Base-by-base conservation (phyloP, 2,888 invertebrate genomes). In the Mantis religiosa region DNA sequence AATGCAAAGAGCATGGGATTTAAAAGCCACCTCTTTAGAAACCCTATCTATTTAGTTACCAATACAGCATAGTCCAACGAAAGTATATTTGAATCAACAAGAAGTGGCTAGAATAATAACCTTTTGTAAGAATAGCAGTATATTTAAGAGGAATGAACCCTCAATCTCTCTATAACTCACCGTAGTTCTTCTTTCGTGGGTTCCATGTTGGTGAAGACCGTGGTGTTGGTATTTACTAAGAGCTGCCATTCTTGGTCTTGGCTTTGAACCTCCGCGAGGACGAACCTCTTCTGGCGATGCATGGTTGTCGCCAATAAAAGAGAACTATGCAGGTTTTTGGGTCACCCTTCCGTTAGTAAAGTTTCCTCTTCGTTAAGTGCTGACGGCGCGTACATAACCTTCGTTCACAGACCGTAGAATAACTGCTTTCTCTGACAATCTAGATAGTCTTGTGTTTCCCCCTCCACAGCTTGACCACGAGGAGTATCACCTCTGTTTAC, bases 241-340 rank as follows among this genome's bases (percentile, higher is more conserved):
- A 87, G 82, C 30, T 82, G 8, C 87, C 87, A 87, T 34, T 87
- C 87, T n/a, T 87, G 82, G 1, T 87, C 82, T 20, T 87, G 71
- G 28, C 87, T 87, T 82, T 30, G 82, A 82, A 87, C 28, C 41
- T 87, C 87, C 20, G 87, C 87, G 28, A 87, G 28, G 41, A 87
- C 87, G 30, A 87, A 87, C 9, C 87, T 34, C 87, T 87, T 87
- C 87, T 87, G 87, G 14, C 87, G 81, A 71, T 82, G 87, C 87
- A 87, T 82, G 25, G 41, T 27, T 3, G 0, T 28, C 28, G 25
- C 12, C 20, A 4, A 25, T 28, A 30, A 15, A 25, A 54, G 28
- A 25, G 28, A 28, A 6, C 7, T 27, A 28, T 28, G 30, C 9
- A 0, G 28, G 30, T 81, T 86, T 81, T 54, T 27, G 28, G 54